Conservation (phyloP, 2,113 vertebrate genomes). For the Mastomys natalensis region DNA sequence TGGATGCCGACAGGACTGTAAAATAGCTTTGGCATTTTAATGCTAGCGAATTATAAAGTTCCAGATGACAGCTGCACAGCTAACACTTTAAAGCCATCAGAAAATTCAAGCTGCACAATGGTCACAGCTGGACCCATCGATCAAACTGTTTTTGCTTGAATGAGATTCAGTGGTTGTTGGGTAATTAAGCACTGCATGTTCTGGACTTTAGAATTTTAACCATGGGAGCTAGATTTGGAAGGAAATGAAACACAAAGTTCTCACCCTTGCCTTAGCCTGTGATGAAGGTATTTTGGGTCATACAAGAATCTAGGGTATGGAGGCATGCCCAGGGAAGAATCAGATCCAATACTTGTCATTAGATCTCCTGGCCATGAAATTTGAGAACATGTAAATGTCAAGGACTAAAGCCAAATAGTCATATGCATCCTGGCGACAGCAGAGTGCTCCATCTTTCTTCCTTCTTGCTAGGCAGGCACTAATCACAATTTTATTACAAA, state of each 20-base stretch:
- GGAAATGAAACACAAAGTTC: slow-evolving; percentile 36
- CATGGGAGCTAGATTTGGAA: slow-evolving; percentile 12
- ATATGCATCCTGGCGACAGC: background rate
- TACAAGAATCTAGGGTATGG: background rate
- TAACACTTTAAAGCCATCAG: slow-evolving; percentile 60
- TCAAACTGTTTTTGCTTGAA: slow-evolving; percentile 68
- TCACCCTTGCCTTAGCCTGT: background rate
- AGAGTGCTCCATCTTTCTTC: background rate
- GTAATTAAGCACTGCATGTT: slow-evolving; percentile 60
- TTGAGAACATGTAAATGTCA: background rate
- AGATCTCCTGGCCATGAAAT: background rate
- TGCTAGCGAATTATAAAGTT: slow-evolving; percentile 64
- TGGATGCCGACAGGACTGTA: slow-evolving; percentile 38
- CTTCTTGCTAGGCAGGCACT: background rate
- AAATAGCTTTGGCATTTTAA: slow-evolving; percentile 73
- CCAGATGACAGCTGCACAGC: slow-evolving; percentile 75
- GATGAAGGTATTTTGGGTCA: background rate
- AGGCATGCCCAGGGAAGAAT: background rate
- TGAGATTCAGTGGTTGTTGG: slow-evolving; percentile 48
- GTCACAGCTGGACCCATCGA: slow-evolving; percentile 76
- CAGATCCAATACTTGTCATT: background rate
- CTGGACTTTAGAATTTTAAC: slow-evolving; percentile 66
- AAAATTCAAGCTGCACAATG: slow-evolving; percentile 59
- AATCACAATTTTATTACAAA: background rate
- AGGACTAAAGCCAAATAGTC: background rate